phyloP scores from a whole-genome alignment of 2,797 vertebrate species.

The Rhabdophis nuchalis region DNA sequence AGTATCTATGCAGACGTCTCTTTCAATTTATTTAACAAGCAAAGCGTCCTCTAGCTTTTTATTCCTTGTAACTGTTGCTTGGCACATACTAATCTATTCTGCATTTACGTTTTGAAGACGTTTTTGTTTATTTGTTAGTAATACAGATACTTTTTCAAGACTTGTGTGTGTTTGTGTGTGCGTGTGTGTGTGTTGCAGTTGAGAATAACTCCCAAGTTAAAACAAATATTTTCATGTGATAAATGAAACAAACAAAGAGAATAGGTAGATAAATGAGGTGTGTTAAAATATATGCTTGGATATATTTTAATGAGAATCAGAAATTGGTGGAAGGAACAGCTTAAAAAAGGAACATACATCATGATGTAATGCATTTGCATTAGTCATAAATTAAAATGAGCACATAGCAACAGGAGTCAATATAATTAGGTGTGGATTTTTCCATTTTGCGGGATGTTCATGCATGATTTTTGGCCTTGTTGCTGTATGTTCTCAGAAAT shows the following conservation, averaged over 20 bases:
- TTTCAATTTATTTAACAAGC: background rate
- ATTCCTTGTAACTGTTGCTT: background rate
- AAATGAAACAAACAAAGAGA: background rate
- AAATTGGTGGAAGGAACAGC: background rate
- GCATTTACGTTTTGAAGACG: background rate
- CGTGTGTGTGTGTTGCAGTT: conserved; percentile 5
- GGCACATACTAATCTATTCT: background rate
- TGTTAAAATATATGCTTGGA: background rate
- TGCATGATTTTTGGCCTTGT: background rate
- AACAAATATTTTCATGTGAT: conserved; percentile 29
- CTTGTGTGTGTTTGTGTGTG: background rate
- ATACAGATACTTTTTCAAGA: background rate
- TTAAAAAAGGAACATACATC: no score
- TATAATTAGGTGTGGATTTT: background rate
- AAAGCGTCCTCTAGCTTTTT: background rate
- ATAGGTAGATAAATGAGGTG: background rate
- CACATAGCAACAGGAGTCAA: background rate
- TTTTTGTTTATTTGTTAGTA: background rate
- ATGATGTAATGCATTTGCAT: background rate
- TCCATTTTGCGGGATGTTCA: background rate
- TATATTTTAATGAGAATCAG: background rate
- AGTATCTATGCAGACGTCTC: background rate
- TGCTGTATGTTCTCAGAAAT: background rate
- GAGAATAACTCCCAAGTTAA: conserved; percentile 14
- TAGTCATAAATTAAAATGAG: background rate